These are phyloP conservation scores for Sphyrna mokarran DNA, from an alignment of 2,113 vertebrate species.

Conservation along the genomic window DNA sequence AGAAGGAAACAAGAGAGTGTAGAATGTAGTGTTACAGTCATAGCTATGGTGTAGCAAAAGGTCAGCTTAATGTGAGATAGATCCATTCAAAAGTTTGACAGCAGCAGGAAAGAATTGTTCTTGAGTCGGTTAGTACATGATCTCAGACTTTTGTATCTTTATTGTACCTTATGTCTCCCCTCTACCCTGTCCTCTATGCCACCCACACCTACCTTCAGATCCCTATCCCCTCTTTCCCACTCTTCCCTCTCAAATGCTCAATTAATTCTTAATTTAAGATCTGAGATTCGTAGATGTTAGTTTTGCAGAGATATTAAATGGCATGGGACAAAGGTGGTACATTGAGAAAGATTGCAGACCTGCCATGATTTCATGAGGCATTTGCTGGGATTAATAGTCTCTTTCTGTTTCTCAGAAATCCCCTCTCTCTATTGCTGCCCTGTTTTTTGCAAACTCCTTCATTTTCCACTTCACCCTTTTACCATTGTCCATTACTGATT, in stretches of 20 bases:
- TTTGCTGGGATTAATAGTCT: neutral
- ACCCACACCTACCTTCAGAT: neutral
- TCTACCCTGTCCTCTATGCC: neutral
- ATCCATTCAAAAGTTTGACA: too few relatives aligned
- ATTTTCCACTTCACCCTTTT: neutral
- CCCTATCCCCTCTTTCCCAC: neutral
- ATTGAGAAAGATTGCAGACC: neutral
- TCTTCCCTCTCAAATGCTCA: neutral
- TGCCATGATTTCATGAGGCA: neutral
- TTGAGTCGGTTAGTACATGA: too few relatives aligned
- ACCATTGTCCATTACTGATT: neutral
- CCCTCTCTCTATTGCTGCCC: neutral
- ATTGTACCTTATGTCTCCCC: neutral
- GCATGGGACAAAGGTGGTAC: neutral
- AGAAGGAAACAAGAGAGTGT: too few relatives aligned
- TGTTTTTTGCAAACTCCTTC: neutral
- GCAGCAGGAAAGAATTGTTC: too few relatives aligned
- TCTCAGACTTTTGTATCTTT: too few relatives aligned
- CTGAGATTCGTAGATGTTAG: neutral
- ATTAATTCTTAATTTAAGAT: neutral
- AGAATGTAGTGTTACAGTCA: too few relatives aligned
- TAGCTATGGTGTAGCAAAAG: too few relatives aligned
- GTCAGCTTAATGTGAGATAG: too few relatives aligned
- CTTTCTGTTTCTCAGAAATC: neutral
- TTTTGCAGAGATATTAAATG: neutral